Base-by-base conservation (phyloP, 2,888 invertebrate genomes). In the Campoplex capitator region DNA sequence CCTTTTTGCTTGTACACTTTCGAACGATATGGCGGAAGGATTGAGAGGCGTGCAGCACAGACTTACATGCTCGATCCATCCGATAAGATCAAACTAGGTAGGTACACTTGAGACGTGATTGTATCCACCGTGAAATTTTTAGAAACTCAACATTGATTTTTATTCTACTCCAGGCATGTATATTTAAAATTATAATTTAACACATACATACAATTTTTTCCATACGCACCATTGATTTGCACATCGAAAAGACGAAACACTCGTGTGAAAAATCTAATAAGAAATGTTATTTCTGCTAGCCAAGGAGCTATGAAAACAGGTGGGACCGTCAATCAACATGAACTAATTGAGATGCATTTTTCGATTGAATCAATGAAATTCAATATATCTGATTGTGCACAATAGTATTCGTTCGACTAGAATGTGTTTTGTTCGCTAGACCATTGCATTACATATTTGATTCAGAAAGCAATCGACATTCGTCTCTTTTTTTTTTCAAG, bases 21-120 rank as follows among this genome's bases (percentile, higher is more conserved):
- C 56, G 62, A 67, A 2, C 78, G 54, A 51, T 82, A 75, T 78
- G 73, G 32, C 42, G 56, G 42, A 75, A 42, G 38, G 67, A 80
- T 56, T 38, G 42, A 75, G 51, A 68, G 78, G 77, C 74, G 75
- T 45, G 42, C 35, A 38, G 75, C 65, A 23, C 23, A 13, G 16
- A 51, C 67, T 56, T 48, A 28, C 68, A 51, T 74, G 74, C 68
- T 35, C 54, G 62, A 79, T 86, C 78, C 51, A 8, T 32, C 42
- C 77, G 82, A 83, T 86, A 86, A 86, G 78, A 83, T 85, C 75
- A 80, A 70, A 68, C 48, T 78, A 82, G 56, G 74, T 78, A 35
- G 67, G 54, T 85, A 73, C 62, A 73, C 62, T 73, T 74, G 28
- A 42, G 67, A 62, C 78, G 83, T 83, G 71, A 45, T 13, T 51